Conservation (phyloP, 2,888 invertebrate genomes). For the Agrochola circellaris region DNA sequence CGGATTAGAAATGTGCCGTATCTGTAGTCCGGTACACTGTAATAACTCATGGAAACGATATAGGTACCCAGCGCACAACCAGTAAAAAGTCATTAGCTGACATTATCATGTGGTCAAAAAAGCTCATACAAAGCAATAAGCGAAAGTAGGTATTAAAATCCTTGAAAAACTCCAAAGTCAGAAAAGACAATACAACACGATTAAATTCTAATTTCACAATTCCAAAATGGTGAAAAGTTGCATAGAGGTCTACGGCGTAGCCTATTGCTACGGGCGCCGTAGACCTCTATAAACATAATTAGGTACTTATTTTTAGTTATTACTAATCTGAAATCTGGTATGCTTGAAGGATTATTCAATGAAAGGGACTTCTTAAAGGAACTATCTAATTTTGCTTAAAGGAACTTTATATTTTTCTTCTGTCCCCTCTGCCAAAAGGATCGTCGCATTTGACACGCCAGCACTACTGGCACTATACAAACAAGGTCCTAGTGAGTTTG, state of each 20-base stretch:
- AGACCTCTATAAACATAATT: conserved; percentile 4
- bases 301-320: not conserved
- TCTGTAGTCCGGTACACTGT: conserved; percentile 75
- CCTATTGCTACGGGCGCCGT: conserved; percentile 32
- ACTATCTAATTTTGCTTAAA: no score
- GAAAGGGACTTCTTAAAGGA: no score
- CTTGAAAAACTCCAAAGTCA: not conserved
- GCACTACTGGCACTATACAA: not conserved
- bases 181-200: not conserved
- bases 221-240: not conserved
- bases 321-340: fast-evolving
- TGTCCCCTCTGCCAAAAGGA: no score
- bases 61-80: not conserved
- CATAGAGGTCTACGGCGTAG: conserved; percentile 41
- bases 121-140: not conserved
- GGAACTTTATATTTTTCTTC: not conserved
- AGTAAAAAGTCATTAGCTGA: not conserved
- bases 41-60: conserved; percentile 41
- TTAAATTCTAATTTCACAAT: not conserved
- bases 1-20: conserved; percentile 85
- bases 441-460: not conserved
- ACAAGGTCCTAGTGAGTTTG: not conserved
- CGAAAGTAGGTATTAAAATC: not conserved
- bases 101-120: not conserved
- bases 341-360: not conserved